These are phyloP conservation scores for Agrypnus murinus DNA, from an alignment of 2,888 invertebrate species.

Conservation along the genomic window DNA sequence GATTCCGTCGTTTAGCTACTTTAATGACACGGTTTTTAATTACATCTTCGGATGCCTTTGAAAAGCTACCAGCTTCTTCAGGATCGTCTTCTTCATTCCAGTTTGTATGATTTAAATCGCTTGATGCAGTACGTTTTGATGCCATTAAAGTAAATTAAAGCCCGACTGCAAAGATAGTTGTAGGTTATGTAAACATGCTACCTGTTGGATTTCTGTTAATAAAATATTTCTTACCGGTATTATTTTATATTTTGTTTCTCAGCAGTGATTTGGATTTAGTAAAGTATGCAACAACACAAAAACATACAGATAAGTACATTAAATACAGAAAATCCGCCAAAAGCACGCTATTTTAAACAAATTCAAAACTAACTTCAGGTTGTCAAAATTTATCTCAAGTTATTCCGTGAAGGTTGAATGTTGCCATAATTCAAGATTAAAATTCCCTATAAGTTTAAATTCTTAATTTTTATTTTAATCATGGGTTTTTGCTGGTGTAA, in stretches of 20 bases:
- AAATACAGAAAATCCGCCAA: slow-evolving; percentile 40
- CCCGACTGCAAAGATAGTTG: background rate
- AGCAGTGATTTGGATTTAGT: slow-evolving; percentile 4
- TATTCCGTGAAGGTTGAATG: too few relatives aligned
- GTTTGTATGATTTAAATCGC: slow-evolving; percentile 87
- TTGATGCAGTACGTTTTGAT: slow-evolving; percentile 82
- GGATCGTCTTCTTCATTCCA: slow-evolving; percentile 87
- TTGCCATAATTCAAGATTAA: too few relatives aligned
- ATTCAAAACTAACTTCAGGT: too few relatives aligned
- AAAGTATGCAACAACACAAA: background rate
- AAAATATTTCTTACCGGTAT: background rate
- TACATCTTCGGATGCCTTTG: slow-evolving; percentile 79
- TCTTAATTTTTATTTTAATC: too few relatives aligned
- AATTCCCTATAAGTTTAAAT: too few relatives aligned
- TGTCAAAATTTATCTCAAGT: too few relatives aligned
- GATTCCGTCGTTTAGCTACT: slow-evolving; percentile 82
- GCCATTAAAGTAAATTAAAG: slow-evolving; percentile 73
- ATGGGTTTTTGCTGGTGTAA: too few relatives aligned
- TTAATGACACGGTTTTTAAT: slow-evolving; percentile 85
- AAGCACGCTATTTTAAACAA: slow-evolving; percentile 17
- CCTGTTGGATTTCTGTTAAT: slow-evolving; percentile 43
- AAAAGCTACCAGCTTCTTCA: slow-evolving; percentile 85
- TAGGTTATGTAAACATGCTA: slow-evolving; percentile 43
- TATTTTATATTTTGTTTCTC: background rate
- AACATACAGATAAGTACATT: slow-evolving; percentile 12